Percentiles rank a stretch among this genome's conserved stretches.
These are phyloP conservation scores for Prionailurus bengalensis DNA, from an alignment of 2,113 vertebrate genomes.

Conservation along the genomic window DNA sequence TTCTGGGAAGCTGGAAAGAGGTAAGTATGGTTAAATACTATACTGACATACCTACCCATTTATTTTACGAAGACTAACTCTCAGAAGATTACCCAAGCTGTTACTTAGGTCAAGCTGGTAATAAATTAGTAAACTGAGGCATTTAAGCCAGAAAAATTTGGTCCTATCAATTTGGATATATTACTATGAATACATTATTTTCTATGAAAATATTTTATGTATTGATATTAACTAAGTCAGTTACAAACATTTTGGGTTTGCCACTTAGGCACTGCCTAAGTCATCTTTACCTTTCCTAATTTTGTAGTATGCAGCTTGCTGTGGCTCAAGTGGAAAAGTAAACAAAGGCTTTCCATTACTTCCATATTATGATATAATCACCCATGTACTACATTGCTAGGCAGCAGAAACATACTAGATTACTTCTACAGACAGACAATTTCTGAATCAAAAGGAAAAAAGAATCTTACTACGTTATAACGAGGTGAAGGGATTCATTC, in stretches of 20 bases:
- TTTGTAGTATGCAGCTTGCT: neutral
- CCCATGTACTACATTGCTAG: constrained; percentile 34
- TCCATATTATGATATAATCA: constrained; percentile 36
- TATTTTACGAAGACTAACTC: constrained; percentile 51
- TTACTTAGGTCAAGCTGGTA: constrained; percentile 5
- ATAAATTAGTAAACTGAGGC: neutral
- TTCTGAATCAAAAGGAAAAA: constrained; percentile 48
- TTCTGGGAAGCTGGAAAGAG: constrained; percentile 20
- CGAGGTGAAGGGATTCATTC: constrained; percentile 68
- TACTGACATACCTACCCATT: constrained; percentile 40
- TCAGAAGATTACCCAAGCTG: constrained; percentile 33
- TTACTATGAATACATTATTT: constrained; percentile 28
- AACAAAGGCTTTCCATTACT: constrained; percentile 44
- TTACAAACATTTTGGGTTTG: constrained; percentile 42
- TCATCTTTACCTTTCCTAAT: neutral
- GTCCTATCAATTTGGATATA: constrained; percentile 44
- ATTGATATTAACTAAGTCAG: constrained; percentile 52
- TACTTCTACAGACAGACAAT: constrained; percentile 54
- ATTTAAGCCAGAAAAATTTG: constrained; percentile 65
- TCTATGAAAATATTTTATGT: constrained; percentile 59
- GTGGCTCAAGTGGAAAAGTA: constrained; percentile 20
- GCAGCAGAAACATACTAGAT: constrained; percentile 56
- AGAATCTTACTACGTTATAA: constrained; percentile 54
- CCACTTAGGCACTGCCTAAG: constrained; percentile 8
- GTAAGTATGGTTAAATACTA: neutral